phyloP scores from a whole-genome alignment of 2,113 vertebrate genomes.

The Cyprinus carpio region DNA sequence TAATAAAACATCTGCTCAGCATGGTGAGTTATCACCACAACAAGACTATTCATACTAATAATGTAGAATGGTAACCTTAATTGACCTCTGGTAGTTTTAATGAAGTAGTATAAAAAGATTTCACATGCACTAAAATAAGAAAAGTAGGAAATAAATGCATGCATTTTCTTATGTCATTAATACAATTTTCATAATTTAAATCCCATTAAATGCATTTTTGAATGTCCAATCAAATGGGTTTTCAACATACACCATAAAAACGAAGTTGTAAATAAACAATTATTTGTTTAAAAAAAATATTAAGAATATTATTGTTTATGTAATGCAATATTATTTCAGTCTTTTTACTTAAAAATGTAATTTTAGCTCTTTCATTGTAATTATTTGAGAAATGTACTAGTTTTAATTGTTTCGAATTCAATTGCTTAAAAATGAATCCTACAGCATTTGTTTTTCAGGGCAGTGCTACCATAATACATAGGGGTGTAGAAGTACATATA shows the following conservation, averaged over 20 bases:
- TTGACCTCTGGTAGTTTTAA: background rate
- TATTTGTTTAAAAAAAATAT: no score
- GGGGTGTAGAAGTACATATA: no score
- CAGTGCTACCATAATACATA: no score
- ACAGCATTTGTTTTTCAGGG: no score
- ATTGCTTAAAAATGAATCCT: no score
- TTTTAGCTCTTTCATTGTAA: background rate
- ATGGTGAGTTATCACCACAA: slow-evolving; percentile 17
- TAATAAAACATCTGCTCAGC: slow-evolving; percentile 34
- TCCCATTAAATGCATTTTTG: background rate
- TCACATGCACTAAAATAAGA: background rate
- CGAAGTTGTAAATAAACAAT: background rate
- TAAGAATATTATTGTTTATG: no score
- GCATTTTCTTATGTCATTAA: background rate
- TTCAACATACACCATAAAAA: background rate
- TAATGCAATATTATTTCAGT: background rate
- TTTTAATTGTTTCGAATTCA: no score
- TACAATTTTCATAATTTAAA: background rate
- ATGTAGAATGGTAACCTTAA: background rate
- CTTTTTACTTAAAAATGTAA: background rate
- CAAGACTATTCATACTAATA: slow-evolving; percentile 11
- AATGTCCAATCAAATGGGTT: background rate
- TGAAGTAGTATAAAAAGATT: background rate
- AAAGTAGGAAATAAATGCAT: background rate
- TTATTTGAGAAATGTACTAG: background rate